Percentiles rank a stretch among this genome's conserved stretches.
phyloP scores from a whole-genome alignment of 92 coral and sea anemone genomes.

The Bergia sp. region DNA sequence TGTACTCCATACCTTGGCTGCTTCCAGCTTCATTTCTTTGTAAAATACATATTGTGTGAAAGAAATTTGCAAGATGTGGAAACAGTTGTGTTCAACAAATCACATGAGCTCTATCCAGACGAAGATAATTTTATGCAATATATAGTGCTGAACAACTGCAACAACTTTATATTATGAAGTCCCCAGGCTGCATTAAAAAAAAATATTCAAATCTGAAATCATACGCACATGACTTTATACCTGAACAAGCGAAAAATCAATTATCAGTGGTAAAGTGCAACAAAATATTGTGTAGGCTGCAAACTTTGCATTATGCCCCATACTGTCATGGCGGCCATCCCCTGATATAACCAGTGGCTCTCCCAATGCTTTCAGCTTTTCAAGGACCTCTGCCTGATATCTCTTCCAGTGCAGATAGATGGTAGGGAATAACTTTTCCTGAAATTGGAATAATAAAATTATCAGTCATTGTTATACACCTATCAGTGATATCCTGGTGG shows the following conservation, averaged over 20 bases:
- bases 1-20: conserved; percentile 29
- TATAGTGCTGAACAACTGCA: background rate
- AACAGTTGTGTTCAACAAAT: background rate
- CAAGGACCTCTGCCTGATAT: background rate
- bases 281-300: conserved; percentile 16
- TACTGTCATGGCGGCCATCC: conserved; percentile 19
- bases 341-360: background rate
- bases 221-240: background rate
- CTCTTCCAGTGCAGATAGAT: background rate
- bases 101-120: background rate
- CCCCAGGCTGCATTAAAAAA: no score
- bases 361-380: background rate
- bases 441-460: background rate
- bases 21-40: conserved; percentile 61
- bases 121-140: background rate
- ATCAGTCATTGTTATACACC: no score
- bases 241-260: conserved; percentile 10
- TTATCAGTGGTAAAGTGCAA: conserved; percentile 6
- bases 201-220: no score
- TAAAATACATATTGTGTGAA: conserved; percentile 10
- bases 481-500: no score
- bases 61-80: background rate
- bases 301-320: conserved; percentile 18
- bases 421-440: background rate
- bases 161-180: no score